phyloP scores from a whole-genome alignment of 2,113 vertebrate species.

The Myanophis thanlyinensis region DNA sequence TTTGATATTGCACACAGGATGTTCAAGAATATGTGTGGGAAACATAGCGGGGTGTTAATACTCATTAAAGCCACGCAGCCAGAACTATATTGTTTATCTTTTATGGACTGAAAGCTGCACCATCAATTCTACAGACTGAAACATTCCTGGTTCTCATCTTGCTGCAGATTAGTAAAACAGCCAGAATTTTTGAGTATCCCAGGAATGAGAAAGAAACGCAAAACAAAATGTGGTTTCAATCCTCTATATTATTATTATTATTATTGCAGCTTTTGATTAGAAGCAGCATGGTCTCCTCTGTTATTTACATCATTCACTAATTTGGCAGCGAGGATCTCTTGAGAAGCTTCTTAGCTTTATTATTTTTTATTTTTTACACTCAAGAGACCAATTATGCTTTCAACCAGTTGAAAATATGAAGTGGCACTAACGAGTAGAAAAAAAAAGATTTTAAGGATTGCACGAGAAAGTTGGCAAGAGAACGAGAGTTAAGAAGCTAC shows the following conservation, averaged over 20 bases:
- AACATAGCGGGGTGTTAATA: background rate
- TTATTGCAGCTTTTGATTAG: background rate
- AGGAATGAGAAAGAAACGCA: background rate
- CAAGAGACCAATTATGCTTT: background rate
- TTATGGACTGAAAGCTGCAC: background rate
- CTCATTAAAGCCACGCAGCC: background rate
- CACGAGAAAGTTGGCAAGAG: constrained; percentile 20
- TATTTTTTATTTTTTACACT: background rate
- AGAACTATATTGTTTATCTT: background rate
- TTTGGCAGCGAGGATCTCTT: constrained; percentile 19
- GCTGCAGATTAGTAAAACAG: background rate
- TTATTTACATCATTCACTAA: constrained; percentile 53
- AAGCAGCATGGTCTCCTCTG: constrained; percentile 17
- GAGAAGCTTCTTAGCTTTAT: background rate
- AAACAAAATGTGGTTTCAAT: constrained; percentile 17
- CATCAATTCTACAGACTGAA: background rate
- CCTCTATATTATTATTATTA: constrained; percentile 12
- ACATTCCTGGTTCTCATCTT: background rate
- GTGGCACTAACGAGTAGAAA: constrained; percentile 7
- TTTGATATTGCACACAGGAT: background rate
- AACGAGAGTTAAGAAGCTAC: constrained; percentile 44
- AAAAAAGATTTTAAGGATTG: background rate
- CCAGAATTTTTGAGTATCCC: background rate
- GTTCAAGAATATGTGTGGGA: background rate
- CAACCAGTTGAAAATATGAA: background rate